phyloP scores from a whole-genome alignment of 2,888 invertebrate genomes.

The Petrolisthes manimaculis region DNA sequence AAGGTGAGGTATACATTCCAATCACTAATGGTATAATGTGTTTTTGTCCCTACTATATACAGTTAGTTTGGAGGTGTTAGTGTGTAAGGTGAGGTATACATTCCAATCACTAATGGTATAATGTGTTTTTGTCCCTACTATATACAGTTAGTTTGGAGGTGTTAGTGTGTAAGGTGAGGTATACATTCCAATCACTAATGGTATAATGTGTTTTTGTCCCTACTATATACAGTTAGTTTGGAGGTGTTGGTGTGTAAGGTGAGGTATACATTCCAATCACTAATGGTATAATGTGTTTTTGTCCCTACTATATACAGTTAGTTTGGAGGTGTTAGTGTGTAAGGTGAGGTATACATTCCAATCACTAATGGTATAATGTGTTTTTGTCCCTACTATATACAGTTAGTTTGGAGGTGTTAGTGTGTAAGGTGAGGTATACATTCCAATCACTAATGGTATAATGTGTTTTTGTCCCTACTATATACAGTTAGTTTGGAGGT shows the following conservation, averaged over 20 bases:
- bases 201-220: neutral
- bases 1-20: slow-evolving; percentile 67
- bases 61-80: slow-evolving; percentile 67
- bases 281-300: neutral
- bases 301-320: slow-evolving; percentile 57
- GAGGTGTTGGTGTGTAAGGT: slow-evolving; percentile 68
- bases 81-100: slow-evolving; percentile 68
- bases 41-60: neutral
- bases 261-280: slow-evolving; percentile 67
- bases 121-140: neutral
- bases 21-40: too few relatives aligned
- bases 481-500: slow-evolving; percentile 66
- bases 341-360: slow-evolving; percentile 67
- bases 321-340: slow-evolving; percentile 68
- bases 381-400: neutral
- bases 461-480: neutral
- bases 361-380: too few relatives aligned
- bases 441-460: too few relatives aligned
- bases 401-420: slow-evolving; percentile 67
- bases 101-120: too few relatives aligned
- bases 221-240: slow-evolving; percentile 65
- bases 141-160: slow-evolving; percentile 66
- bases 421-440: slow-evolving; percentile 68
- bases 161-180: slow-evolving; percentile 68
- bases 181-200: too few relatives aligned